phyloP scores from a whole-genome alignment of 1,140 invertebrate species.

The Polyergus mexicanus region DNA sequence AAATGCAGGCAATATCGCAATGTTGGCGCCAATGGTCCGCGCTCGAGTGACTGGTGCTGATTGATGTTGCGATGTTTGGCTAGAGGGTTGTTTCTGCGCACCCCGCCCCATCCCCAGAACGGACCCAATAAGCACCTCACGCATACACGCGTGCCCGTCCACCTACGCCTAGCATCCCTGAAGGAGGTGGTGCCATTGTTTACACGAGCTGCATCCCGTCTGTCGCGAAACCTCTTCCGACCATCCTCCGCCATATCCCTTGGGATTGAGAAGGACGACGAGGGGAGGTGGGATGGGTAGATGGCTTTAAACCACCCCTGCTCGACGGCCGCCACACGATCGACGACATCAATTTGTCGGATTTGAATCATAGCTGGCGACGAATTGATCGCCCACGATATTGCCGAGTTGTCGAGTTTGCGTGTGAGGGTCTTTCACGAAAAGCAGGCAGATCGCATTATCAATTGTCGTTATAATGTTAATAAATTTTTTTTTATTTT shows the following conservation, averaged over 20 bases:
- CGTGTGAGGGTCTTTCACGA: background rate
- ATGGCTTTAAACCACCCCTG: constrained; percentile 66
- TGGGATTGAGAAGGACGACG: background rate
- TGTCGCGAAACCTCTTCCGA: constrained; percentile 80
- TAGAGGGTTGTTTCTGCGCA: constrained; percentile 86
- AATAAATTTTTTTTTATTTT: background rate
- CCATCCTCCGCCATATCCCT: constrained; percentile 42
- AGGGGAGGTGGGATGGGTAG: constrained; percentile 14
- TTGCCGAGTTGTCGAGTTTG: background rate
- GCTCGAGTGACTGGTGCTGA: constrained; percentile 86
- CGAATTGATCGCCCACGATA: constrained; percentile 49
- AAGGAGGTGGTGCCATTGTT: constrained; percentile 83
- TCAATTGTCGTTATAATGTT: background rate
- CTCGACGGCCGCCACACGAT: constrained; percentile 12
- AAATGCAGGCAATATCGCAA: constrained; percentile 85
- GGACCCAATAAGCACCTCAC: constrained; percentile 86
- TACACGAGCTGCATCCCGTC: constrained; percentile 83
- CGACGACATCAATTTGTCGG: constrained; percentile 67
- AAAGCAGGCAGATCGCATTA: background rate
- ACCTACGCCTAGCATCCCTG: constrained; percentile 78
- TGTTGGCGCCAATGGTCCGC: constrained; percentile 84
- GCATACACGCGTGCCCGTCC: constrained; percentile 60
- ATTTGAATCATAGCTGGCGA: constrained; percentile 42
- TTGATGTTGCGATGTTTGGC: constrained; percentile 87
- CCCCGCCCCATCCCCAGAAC: constrained; percentile 75